Conservation (phyloP, 2,113 vertebrate species). For the Cyprinus carpio region DNA sequence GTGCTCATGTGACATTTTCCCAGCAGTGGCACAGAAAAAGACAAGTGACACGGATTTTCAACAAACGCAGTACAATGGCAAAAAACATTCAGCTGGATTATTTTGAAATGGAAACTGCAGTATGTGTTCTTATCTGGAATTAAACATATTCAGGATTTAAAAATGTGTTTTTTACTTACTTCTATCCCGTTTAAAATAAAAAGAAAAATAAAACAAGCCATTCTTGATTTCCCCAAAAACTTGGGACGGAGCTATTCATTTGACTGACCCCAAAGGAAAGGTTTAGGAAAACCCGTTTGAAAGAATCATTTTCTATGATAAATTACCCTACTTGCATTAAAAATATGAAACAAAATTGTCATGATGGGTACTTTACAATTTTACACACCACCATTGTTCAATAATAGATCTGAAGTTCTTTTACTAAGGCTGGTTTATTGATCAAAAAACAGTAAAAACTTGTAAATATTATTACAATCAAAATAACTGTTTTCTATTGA, state of each 20-base stretch:
- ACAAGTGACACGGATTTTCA: conserved; percentile 75
- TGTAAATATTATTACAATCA: background rate
- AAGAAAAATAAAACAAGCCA: background rate
- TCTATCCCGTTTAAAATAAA: background rate
- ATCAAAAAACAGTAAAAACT: background rate
- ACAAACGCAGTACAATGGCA: conserved; percentile 70
- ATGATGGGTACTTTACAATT: background rate
- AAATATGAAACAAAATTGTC: too few relatives aligned
- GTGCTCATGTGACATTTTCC: conserved; percentile 84
- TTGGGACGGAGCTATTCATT: background rate
- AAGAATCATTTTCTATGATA: too few relatives aligned
- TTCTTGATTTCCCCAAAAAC: background rate
- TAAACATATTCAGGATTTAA: too few relatives aligned
- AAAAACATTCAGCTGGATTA: conserved; percentile 56
- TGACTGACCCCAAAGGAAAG: too few relatives aligned
- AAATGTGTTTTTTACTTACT: background rate
- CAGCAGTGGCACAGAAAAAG: conserved; percentile 79
- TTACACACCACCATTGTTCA: too few relatives aligned
- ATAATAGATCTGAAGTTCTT: too few relatives aligned
- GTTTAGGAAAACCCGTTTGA: too few relatives aligned
- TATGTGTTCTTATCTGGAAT: conserved; percentile 60
- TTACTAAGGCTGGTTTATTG: background rate
- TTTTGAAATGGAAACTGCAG: conserved; percentile 76
- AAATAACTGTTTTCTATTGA: background rate
- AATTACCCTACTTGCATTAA: too few relatives aligned